A percentile compares a stretch with the other conserved stretches of the same genome.
Evolutionary conservation across 2,113 vertebrate genomes (phyloP).

Genomic region (Podarcis muralis): DNA sequence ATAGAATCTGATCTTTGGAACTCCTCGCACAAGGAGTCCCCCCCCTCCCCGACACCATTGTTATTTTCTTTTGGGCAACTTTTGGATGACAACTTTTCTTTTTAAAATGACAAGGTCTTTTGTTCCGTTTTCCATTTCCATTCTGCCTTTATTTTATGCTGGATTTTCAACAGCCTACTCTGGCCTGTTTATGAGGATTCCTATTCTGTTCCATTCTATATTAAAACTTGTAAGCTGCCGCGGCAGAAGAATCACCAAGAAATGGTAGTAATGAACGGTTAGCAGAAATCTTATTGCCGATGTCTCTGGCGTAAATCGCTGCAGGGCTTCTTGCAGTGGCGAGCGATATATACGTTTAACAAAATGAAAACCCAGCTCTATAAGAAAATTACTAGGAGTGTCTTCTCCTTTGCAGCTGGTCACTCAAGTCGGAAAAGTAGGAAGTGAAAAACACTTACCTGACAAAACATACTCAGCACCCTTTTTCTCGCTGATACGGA

Average conservation of each 20-base stretch:
- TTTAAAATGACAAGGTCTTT: neutral
- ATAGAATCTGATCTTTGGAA: too few relatives aligned
- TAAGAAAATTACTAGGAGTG: neutral
- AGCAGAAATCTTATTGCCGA: too few relatives aligned
- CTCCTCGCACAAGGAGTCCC: neutral
- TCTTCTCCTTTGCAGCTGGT: too few relatives aligned
- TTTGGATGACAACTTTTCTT: neutral
- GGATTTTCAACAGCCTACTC: neutral
- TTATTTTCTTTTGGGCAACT: neutral
- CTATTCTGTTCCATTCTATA: neutral
- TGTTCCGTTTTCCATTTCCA: neutral
- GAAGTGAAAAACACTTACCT: conserved; percentile 55
- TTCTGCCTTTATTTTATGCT: neutral
- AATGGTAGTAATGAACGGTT: neutral
- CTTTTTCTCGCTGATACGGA: conserved; percentile 79
- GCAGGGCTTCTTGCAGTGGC: too few relatives aligned
- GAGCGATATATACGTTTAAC: too few relatives aligned
- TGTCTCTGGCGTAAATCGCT: too few relatives aligned
- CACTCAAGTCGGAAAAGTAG: neutral
- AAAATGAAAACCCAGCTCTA: too few relatives aligned
- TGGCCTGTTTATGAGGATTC: neutral
- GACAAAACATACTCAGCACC: conserved; percentile 77
- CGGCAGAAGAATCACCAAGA: neutral
- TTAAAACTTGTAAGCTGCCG: neutral
- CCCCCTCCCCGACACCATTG: neutral